Evolutionary conservation across 2,113 vertebrate genomes (phyloP), one percentile per base, ranked within the genome.

Genomic region (Mesocricetus auratus): DNA sequence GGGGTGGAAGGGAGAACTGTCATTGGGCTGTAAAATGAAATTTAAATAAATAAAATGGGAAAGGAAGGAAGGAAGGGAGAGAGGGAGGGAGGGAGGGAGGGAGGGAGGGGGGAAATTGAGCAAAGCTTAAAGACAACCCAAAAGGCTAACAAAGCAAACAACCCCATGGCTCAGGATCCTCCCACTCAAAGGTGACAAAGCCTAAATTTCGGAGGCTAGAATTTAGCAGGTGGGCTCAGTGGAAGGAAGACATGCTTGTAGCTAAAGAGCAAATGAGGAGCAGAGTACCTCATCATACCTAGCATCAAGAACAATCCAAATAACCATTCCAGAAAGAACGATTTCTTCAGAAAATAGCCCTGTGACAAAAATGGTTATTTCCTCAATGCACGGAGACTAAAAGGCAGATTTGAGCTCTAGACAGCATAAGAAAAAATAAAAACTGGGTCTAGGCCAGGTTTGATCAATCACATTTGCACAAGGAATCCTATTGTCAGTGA

Each of bases 341-440:
- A 42, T 88, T 92, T 68, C 64, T 93, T 75, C 17, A 83, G 47
- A 71, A 86, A 86, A 56, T 93, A 90, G 15, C 17, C 21, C 36
- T 45, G 2, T 78, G 42, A 53, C 26, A 53, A 79, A 74, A 50
- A 69, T 56, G 12, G 24, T 60, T 73, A 69, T 91, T 90, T 79
- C 71, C 73, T 64, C 22, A 94, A 89, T 10, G n/a, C 5, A 12
- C 16, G 19, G 29, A 88, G 8, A 45, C 50, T 17, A 74, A 94
- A 66, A 73, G 4, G 24, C 36, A 60, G n/a, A 2, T 5, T 69
- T 83, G 94, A 36, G 71, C 50, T 53, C 56, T 0, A 45, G 56
- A 56, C 22, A 88, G 24, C 12, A 31, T 26, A 33, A 66, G 42
- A 96, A 83, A 81, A 17, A 56, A 4, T 42, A 24, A 22, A 75